Base-by-base conservation (phyloP, 1,140 invertebrate genomes). In the Drosophila fuyamai region DNA sequence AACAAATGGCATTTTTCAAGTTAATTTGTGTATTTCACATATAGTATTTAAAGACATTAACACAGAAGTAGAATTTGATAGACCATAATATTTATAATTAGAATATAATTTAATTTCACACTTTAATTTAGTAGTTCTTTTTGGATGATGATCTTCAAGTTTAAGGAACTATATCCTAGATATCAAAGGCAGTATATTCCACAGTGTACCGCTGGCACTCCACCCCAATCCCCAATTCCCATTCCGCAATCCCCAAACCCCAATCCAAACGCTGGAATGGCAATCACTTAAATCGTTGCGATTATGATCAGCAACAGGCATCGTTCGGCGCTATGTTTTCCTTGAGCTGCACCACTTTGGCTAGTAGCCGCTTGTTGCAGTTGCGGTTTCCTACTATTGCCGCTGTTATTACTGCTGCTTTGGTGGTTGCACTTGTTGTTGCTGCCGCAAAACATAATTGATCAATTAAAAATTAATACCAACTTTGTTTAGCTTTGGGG, bases 391-490 rank as follows among this genome's bases (percentile, higher is more conserved):
- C 62, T 48, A 54, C 60, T 44, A 38, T 66, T 66, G 61, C 56
- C 44, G 59, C 59, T 27, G 40, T 48, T 57, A 47, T 53, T 65
- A 57, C 36, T 27, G 62, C 54, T 56, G 46, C 46, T 13, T 35
- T 36, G 44, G 59, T 27, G 44, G 36, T 48, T 58, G 29, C 16
- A 32, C 56, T 77, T 60, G 63, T 58, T 63, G 73, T 53, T 57
- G 53, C 2, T 53, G 41, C 54, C 50, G 36, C 60, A 54, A 51
- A 77, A 57, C 66, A 80, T 89, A 88, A 88, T 88, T 89, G 83
- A 88, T 88, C 83, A 89, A 84, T 88, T 88, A 88, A 84, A 88
- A 88, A 89, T 89, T 83, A 84, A 88, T 88, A 84, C 67, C 72
- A 86, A 84, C 81, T 77, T 71, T 89, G 79, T 70, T 70, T 77